phyloP scores from a whole-genome alignment of 2,888 invertebrate genomes.

The Drosophila niveifrons region DNA sequence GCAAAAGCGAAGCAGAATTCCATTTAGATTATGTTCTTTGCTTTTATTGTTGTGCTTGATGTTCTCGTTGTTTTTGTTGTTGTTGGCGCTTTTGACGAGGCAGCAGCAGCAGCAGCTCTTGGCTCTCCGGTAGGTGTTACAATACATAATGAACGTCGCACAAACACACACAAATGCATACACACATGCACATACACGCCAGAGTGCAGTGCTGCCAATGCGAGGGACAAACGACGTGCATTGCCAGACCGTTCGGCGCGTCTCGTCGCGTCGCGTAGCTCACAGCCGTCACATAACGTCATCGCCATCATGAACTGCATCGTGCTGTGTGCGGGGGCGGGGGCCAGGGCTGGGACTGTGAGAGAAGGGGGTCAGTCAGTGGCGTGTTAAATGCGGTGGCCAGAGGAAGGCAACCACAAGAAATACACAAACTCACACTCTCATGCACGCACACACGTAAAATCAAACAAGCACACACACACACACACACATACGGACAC shows the following conservation, averaged over 20 bases:
- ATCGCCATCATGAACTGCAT: conserved; percentile 44
- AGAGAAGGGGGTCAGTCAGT: conserved; percentile 1
- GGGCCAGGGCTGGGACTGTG: too few relatives aligned
- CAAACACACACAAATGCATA: conserved; percentile 35
- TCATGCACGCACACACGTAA: background rate
- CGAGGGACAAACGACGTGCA: conserved; percentile 41
- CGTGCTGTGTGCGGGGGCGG: background rate
- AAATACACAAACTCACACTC: background rate
- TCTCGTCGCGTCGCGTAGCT: conserved; percentile 53
- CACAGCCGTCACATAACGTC: conserved; percentile 68
- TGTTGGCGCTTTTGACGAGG: conserved; percentile 66
- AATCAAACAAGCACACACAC: background rate
- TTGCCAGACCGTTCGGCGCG: conserved; percentile 76
- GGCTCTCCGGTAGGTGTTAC: conserved; percentile 64
- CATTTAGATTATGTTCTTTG: conserved; percentile 74
- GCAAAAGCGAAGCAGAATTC: conserved; percentile 71
- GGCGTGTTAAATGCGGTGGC: background rate
- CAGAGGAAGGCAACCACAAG: background rate
- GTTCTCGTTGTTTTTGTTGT: conserved; percentile 53
- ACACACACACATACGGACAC: background rate
- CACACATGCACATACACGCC: conserved; percentile 2
- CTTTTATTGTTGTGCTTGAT: conserved; percentile 37
- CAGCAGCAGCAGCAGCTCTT: conserved; percentile 59
- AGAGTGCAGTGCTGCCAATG: conserved; percentile 26
- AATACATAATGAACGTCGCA: conserved; percentile 66